Conservation (phyloP, 2,113 vertebrate genomes). For the Charadrius vociferus region DNA sequence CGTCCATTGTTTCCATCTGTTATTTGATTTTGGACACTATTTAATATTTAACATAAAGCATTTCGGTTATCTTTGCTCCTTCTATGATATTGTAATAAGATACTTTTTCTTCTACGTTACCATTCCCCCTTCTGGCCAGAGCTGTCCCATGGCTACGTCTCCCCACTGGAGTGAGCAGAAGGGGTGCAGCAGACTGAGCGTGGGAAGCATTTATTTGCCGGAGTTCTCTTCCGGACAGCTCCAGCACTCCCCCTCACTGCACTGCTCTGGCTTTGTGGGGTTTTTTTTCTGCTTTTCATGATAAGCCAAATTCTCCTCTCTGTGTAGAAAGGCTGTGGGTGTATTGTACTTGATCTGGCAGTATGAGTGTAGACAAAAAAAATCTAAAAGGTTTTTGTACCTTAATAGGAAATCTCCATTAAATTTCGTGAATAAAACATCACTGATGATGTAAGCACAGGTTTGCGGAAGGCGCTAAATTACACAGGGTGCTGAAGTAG, state of each 20-base stretch:
- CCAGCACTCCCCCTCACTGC: conserved; percentile 36
- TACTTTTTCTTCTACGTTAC: neutral
- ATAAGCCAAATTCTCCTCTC: conserved; percentile 34
- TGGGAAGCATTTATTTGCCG: conserved; percentile 39
- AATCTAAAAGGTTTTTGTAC: neutral
- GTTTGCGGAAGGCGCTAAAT: neutral
- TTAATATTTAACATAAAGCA: neutral
- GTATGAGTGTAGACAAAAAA: neutral
- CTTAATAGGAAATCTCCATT: neutral
- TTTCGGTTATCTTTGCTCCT: neutral
- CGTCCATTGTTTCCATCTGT: neutral
- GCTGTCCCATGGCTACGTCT: neutral
- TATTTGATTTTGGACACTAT: neutral
- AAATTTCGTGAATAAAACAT: neutral
- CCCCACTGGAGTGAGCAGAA: neutral
- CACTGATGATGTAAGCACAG: neutral
- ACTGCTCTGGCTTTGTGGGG: neutral
- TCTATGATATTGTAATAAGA: neutral
- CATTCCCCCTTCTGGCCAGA: neutral
- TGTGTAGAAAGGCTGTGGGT: conserved; percentile 26
- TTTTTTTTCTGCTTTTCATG: neutral
- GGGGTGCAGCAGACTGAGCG: conserved; percentile 43
- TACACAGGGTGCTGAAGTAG: neutral
- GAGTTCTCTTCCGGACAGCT: conserved; percentile 26
- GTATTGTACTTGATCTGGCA: conserved; percentile 25